Conservation (phyloP, 2,888 invertebrate genomes). For the Ctenicera cuprea region DNA sequence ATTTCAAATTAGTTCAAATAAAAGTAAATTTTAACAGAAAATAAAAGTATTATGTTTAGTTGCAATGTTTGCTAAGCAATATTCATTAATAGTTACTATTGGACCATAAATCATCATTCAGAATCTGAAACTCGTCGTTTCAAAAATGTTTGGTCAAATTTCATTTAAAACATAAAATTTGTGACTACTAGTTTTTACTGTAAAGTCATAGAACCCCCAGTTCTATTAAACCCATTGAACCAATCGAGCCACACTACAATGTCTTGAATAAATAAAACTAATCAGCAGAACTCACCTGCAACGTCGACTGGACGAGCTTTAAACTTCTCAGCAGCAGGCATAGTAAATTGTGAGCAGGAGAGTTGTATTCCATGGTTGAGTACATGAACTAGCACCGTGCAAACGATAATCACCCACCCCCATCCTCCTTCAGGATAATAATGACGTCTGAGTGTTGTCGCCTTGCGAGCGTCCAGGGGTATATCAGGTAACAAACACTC, state of each 20-base stretch:
- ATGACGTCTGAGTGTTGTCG: constrained; percentile 76
- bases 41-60: too few species aligned
- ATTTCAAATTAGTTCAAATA: too few species aligned
- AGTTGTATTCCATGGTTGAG: constrained; percentile 86
- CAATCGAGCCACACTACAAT: neutral
- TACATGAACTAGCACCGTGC: constrained; percentile 83
- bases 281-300: constrained; percentile 76
- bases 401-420: constrained; percentile 88
- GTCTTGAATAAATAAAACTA: neutral
- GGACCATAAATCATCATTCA: too few species aligned
- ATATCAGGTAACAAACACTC: constrained; percentile 64
- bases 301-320: constrained; percentile 78
- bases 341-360: constrained; percentile 77
- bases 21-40: too few species aligned
- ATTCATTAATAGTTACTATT: too few species aligned
- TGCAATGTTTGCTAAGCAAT: too few species aligned
- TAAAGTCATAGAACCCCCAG: too few species aligned
- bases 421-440: constrained; percentile 93
- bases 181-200: too few species aligned
- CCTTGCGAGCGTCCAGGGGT: constrained; percentile 69
- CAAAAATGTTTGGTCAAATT: too few species aligned
- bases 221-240: too few species aligned
- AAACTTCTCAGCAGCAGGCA: constrained; percentile 77
- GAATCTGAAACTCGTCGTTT: too few species aligned
- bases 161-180: too few species aligned